Evolutionary conservation across 2,797 vertebrate species (phyloP).

Genomic region (Urosaurus nigricauda): DNA sequence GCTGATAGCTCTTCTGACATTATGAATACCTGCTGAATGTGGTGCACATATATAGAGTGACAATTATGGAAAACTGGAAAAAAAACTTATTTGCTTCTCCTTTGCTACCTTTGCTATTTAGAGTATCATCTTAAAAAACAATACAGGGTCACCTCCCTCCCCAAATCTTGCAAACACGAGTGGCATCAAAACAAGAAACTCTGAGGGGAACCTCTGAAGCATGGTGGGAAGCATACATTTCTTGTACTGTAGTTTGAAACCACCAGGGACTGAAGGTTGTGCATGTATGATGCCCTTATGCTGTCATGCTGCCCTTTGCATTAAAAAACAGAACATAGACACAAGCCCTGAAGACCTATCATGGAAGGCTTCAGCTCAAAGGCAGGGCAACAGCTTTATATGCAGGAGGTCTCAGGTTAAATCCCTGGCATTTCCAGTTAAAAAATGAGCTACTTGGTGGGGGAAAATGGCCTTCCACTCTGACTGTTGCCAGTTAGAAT

Average conservation of each 20-base stretch:
- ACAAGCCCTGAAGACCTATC: background rate
- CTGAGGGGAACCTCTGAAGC: background rate
- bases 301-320: background rate
- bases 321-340: background rate
- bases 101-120: background rate
- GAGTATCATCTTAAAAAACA: too few species aligned
- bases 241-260: background rate
- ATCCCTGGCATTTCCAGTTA: background rate
- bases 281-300: background rate
- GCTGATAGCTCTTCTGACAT: fast-evolving
- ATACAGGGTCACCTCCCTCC: background rate
- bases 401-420: background rate
- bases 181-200: background rate
- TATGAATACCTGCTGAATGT: fast-evolving
- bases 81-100: fast-evolving
- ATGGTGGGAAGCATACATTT: background rate
- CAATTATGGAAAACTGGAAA: fast-evolving
- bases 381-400: background rate
- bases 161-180: background rate
- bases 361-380: background rate
- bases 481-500: background rate
- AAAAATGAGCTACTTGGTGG: background rate
- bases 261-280: background rate
- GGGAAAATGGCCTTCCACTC: background rate
- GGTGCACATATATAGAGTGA: background rate